Evolutionary conservation across 2,113 vertebrate genomes (phyloP).

Genomic region (Asarcornis scutulata): DNA sequence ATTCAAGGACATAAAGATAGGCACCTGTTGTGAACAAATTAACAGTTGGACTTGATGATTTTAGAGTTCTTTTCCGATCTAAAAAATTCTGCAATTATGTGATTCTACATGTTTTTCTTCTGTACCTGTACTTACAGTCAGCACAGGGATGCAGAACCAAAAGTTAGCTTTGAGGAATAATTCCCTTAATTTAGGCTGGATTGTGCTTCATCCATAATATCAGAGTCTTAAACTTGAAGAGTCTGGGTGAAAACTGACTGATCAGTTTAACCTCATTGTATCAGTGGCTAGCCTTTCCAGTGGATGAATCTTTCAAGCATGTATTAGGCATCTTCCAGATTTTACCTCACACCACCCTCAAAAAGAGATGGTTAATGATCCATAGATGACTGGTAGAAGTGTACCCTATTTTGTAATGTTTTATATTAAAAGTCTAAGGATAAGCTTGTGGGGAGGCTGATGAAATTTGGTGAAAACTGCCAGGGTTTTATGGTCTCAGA

Average conservation of each 20-base stretch:
- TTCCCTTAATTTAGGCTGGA: neutral
- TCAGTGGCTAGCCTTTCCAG: neutral
- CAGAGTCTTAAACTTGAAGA: neutral
- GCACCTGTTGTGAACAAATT: neutral
- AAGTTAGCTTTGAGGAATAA: neutral
- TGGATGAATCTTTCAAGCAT: neutral
- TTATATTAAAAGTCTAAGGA: neutral
- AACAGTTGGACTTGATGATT: too few species aligned
- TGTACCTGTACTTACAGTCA: neutral
- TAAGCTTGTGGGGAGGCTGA: neutral
- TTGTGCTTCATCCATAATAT: neutral
- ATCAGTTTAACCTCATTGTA: neutral
- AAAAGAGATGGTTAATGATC: neutral
- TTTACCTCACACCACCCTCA: neutral
- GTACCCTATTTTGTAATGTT: neutral
- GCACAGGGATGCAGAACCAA: neutral
- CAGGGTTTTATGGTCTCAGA: neutral
- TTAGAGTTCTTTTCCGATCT: too few species aligned
- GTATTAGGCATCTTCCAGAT: neutral
- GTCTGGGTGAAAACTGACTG: neutral
- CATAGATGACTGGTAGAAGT: neutral
- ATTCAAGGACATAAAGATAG: neutral
- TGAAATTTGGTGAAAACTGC: neutral
- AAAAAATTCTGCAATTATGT: too few species aligned
- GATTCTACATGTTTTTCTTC: accelerated